Evolutionary conservation across 2,888 invertebrate genomes (phyloP), one percentile per base, ranked within the genome.

Genomic region (Baronia brevicornis): DNA sequence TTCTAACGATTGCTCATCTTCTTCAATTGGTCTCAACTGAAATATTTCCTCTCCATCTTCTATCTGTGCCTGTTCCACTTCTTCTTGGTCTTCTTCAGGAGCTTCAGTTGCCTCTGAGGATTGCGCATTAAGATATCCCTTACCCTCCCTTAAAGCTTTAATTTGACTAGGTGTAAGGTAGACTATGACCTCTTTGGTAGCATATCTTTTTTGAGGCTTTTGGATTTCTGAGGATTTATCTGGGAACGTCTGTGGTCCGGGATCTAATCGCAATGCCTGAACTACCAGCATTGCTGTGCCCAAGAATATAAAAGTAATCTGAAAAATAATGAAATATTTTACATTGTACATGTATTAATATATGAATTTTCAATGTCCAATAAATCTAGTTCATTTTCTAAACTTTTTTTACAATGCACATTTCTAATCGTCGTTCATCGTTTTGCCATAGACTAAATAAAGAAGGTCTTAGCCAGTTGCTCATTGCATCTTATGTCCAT

Each of bases 101-200:
- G 46, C 39, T 30, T 48, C 36, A 14, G 20, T 8, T 33, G 28
- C 20, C 4, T 37, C 37, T 19, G 25, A 17, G 18, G 44, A 21
- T 5, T 39, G 33, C 11, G 43, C 33, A 27, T 26, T 38, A 3
- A 45, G 15, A 12, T 29, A 36, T 3, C 38, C 43, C 18, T 43
- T 35, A 12, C 45, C 64, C 20, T 58, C 52, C 51, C 73, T 59
- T 17, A 74, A 54, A 12, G 59, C 54, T 30, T 50, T 57, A 21
- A 74, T 74, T 51, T 80, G 75, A 7, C 56, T 61, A 2, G 72
- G 69, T 28, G 79, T 79, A 14, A 79, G 46, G 35, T 71, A 78
- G 9, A 80, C 43, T 12, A 78, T 56, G 15, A 72, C 54, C 47
- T 79, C 77, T 47, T 64, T 71, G 21, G 54, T 60, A 33, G 57